Evolutionary conservation across 2,113 vertebrate genomes (phyloP), one percentile per base, ranked within the genome.

Genomic region (Clarias batrachus): DNA sequence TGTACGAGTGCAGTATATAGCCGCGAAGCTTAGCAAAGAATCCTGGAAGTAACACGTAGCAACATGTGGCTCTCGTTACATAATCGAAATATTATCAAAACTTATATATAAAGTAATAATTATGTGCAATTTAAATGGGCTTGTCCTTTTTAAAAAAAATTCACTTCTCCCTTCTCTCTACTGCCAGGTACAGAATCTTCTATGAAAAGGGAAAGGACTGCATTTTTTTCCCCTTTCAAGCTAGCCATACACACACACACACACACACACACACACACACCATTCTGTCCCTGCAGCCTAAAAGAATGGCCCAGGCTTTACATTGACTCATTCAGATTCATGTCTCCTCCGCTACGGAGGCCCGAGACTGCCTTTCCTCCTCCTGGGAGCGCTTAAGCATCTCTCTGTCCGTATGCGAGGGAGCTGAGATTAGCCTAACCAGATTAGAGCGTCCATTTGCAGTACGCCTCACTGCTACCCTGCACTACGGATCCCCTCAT

Each of bases 381-480:
- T 84, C 85, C 85, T 77, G 83, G 81, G 87, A 86, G 85, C 74
- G 70, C 71, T 79, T 90, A 85, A 90, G 86, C 86, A 83, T 87
- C 85, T 88, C 82, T 82, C 74, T 71, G 68, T 57, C 80, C 73
- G 70, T 78, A 79, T 76, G 82, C 84, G 54, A 68, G 63, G 80
- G 87, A 81, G 71, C 86, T 82, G 70, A 90, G 90, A 90, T 90
- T 90, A 86, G 86, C 86, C 86, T 90, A 89, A 89, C 88, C 88
- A 90, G 90, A 90, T 90, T 90, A 90, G 37, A 87, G 88, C 23
- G 68, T 74, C 85, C 86, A 87, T 86, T 86, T 90, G 90, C 90
- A 89, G 84, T 89, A 86, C 86, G 82, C 88, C 86, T 87, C 77
- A 68, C 30, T 76, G 21, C 86, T 83, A 79, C 84, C 73, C 86